Conservation (phyloP, 2,113 vertebrate species). For the Cochlearius cochlearius region DNA sequence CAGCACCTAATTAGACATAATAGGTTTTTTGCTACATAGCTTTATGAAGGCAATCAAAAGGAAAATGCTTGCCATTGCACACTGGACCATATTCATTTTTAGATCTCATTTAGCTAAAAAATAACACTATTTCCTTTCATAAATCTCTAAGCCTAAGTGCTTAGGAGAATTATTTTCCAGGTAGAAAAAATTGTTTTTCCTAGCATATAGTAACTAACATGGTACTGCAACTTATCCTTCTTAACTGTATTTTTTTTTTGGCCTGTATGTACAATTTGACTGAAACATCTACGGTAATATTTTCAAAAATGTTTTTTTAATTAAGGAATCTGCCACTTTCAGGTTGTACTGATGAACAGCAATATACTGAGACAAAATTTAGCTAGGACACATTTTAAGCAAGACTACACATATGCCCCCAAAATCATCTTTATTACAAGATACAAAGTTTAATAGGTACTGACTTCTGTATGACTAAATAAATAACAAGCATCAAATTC, state of each 20-base stretch:
- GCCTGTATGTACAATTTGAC: background rate
- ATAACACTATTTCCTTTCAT: background rate
- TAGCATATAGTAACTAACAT: background rate
- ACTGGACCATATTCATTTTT: background rate
- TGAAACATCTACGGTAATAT: background rate
- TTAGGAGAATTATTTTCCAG: background rate
- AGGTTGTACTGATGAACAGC: background rate
- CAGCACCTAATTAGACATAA: constrained; percentile 46
- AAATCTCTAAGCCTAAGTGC: background rate
- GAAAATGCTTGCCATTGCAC: background rate
- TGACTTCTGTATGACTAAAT: background rate
- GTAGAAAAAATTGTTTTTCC: background rate
- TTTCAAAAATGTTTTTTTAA: background rate
- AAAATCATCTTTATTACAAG: background rate
- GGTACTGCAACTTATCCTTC: background rate
- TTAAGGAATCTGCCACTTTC: background rate
- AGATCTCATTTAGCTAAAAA: constrained; percentile 25
- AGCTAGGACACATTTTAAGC: background rate
- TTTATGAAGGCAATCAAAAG: constrained; percentile 15
- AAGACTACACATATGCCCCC: background rate
- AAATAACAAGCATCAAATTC: background rate
- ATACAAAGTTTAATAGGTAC: background rate
- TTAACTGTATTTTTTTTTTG: background rate
- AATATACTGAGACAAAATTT: background rate
- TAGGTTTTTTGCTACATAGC: background rate